phyloP scores from a whole-genome alignment of 2,888 invertebrate species.

The Aleiodes leptofemur region DNA sequence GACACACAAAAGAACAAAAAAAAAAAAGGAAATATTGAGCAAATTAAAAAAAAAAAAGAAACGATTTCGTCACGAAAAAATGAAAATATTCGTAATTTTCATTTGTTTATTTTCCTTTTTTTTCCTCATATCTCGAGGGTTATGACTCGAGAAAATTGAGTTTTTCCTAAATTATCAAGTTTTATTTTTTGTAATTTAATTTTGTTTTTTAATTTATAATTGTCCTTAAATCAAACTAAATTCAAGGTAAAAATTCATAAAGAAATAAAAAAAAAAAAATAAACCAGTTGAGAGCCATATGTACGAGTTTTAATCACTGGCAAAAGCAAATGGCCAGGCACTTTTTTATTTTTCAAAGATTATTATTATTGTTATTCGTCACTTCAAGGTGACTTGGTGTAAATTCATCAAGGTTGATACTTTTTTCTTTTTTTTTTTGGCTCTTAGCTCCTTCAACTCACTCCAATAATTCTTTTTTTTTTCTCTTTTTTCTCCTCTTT shows the following conservation, averaged over 20 bases:
- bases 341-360: slow-evolving; percentile 39
- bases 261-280: neutral
- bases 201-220: slow-evolving; percentile 38
- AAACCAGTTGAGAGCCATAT: slow-evolving; percentile 57
- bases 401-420: slow-evolving; percentile 61
- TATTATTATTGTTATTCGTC: slow-evolving; percentile 48
- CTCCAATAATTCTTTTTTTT: slow-evolving; percentile 19
- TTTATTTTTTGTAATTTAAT: slow-evolving; percentile 37
- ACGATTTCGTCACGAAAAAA: neutral
- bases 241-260: slow-evolving; percentile 58
- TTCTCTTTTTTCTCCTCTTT: neutral
- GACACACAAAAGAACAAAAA: slow-evolving; percentile 27
- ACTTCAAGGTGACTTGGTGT: slow-evolving; percentile 59
- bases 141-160: slow-evolving; percentile 3
- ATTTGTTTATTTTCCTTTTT: slow-evolving; percentile 12
- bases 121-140: slow-evolving; percentile 14
- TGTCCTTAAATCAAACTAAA: slow-evolving; percentile 52
- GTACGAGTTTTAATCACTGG: slow-evolving; percentile 50
- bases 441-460: slow-evolving; percentile 35
- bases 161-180: slow-evolving; percentile 32
- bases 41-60: slow-evolving; percentile 24
- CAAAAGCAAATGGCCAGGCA: slow-evolving; percentile 31
- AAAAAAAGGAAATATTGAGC: slow-evolving; percentile 1
- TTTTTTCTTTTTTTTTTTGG: slow-evolving; percentile 56
- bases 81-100: slow-evolving; percentile 1